These are phyloP conservation scores for Leucoraja ocellata DNA, from an alignment of 2,797 vertebrate species.

Conservation along the genomic window DNA sequence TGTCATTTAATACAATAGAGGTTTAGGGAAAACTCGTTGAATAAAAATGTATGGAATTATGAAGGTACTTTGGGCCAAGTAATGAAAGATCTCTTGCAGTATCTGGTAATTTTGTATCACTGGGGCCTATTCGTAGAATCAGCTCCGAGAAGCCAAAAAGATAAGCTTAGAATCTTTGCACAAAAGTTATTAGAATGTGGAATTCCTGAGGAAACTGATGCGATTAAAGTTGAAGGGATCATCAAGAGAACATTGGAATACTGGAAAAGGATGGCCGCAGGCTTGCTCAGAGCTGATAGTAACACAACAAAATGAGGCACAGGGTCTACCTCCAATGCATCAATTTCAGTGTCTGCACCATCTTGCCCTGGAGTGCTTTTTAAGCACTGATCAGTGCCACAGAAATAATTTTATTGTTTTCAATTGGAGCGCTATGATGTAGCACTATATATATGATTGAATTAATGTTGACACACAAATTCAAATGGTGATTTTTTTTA, in stretches of 20 bases:
- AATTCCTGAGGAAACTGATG: background rate
- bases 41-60: background rate
- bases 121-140: background rate
- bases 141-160: background rate
- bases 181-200: background rate
- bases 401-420: background rate
- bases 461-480: background rate
- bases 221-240: background rate
- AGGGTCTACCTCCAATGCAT: background rate
- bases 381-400: background rate
- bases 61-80: background rate
- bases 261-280: background rate
- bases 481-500: background rate
- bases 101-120: background rate
- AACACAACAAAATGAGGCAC: background rate
- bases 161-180: background rate
- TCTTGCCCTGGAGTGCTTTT: background rate
- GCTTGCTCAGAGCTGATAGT: background rate
- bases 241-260: background rate
- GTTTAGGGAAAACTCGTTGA: background rate
- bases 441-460: background rate
- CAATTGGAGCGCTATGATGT: background rate
- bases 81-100: background rate
- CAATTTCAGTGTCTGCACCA: background rate
- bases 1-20: too few relatives aligned